These are phyloP conservation scores for Bos taurus DNA, from an alignment of 2,113 vertebrate genomes.

Conservation along the genomic window ARS-UCD2.0 NC_037331.1:42076001-42076500, in stretches of 20 bases:
- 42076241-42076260: not conserved
- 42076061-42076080: not conserved
- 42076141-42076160: not conserved
- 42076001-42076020: not conserved
- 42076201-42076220: rapidly evolving
- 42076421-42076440: not conserved
- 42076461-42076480: not conserved
- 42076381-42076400: not conserved
- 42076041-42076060: not conserved
- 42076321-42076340: not conserved
- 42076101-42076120: not conserved
- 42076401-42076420: not conserved
- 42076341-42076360: not conserved
- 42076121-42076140: not conserved
- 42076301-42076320: not conserved
- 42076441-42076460: not conserved
- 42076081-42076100: not conserved
- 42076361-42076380: not conserved
- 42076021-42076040: not conserved
- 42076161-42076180: not conserved
- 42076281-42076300: not conserved
- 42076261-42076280: not conserved
- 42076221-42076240: not conserved
- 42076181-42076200: not conserved
- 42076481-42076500: not conserved